Evolutionary conservation across 2,113 vertebrate genomes (phyloP), one percentile per base, ranked within the genome.

Genomic region (Agapornis roseicollis): DNA sequence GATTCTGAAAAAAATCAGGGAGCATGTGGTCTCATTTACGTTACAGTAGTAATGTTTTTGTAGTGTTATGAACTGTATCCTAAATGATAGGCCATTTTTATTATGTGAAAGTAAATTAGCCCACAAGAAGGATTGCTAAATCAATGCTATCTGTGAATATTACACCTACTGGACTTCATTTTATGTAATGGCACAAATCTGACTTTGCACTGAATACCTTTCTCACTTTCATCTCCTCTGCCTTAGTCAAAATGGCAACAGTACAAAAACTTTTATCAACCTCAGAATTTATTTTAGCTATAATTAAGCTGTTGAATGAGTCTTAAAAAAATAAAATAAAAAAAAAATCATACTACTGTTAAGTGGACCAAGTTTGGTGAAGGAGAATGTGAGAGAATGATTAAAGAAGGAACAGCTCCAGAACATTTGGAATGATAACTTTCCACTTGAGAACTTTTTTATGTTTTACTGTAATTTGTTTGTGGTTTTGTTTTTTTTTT

Each of bases 391-490:
- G 82, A 95, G 94, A 97, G 98, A 92, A 88, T 97, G 97, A 97
- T 93, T 97, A 95, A 97, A 98, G 97, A 98, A 98, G 98, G 98
- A 98, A 96, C 96, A 96, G 94, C 97, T 98, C 97, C 96, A 98
- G 98, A 98, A 97, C 96, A 95, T 96, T 98, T 98, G 97, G 98
- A 97, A 97, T 96, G 97, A 96, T 98, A 97, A 98, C 98, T 98
- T 98, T 99, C 98, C 98, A 99, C 98, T 99, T 99, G 98, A 99
- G 98, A 98, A 98, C 97, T 98, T 98, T 98, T 98, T 98, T 98
- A 98, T 98, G 98, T 99, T 99, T 98, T 98, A 99, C 98, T 99
- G 98, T 99, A 98, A 98, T 98, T 98, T 98, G 98, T 97, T 96
- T 97, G 93, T 97, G 96, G 2, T 79, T 97, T 91, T 79, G 90